Base-by-base conservation (phyloP, 2,113 vertebrate species). In the Trachemys scripta region DNA sequence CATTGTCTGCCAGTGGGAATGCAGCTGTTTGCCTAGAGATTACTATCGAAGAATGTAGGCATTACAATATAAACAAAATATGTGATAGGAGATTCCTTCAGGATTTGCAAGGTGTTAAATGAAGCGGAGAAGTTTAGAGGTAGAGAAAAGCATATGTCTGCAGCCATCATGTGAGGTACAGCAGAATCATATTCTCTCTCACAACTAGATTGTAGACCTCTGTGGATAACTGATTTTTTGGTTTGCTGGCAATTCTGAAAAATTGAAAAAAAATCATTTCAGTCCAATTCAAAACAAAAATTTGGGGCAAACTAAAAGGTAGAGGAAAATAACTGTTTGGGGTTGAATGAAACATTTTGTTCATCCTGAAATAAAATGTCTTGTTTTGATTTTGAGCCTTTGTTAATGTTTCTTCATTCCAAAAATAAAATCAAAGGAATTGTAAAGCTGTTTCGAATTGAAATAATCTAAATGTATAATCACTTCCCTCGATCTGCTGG, bases 91-190 rank as follows among this genome's bases (percentile, higher is more conserved):
- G 4, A 87, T 42, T 95, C 92, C 38, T 54, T 8, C 80, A 57
- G 45, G 69, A 86, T 95, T 90, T 95, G 86, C 82, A 87, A 89
- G 29, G 11, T 90, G 35, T 27, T 83, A 94, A 38, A 59, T 72
- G 56, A 91, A 93, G 79, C 3, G 56, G 75, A n/a, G 56, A 14
- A 84, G 47, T 24, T 80, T 49, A 51, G 29, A 69, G 49, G 6
- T 53, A 49, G 94, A 47, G 54, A 96, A 25, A 80, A 5, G 13
- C n/a, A 29, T 25, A 4, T 57, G 8, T 82, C 51, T 31, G 14
- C 59, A 84, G 42, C 38, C 89, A 56, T 19, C 5, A 80, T 1
- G 29, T 42, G 49, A 72, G 16, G 13, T 88, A 13, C 38, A 65
- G 31, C 1, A 85, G 31, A 22, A 90, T 79, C 13, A 22, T 90